Evolutionary conservation across 2,113 vertebrate species (phyloP).

Genomic region (Dryoscopus gambensis): DNA sequence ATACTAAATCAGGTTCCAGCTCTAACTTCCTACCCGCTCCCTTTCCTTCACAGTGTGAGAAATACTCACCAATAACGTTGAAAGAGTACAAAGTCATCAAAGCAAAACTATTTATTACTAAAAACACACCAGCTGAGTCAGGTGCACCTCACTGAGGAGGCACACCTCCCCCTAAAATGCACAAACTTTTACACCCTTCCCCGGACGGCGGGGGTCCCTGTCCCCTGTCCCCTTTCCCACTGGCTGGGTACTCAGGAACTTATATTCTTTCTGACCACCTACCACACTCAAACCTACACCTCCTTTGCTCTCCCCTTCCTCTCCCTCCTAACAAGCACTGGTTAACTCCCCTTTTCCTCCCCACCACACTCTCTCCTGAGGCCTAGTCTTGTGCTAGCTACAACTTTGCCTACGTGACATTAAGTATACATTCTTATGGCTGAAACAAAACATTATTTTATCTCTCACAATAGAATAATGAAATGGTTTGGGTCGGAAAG

Average conservation of each 20-base stretch:
- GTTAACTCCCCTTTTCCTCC: background rate
- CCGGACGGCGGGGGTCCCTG: accelerated
- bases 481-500: background rate
- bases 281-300: background rate
- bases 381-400: background rate
- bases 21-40: background rate
- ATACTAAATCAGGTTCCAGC: background rate
- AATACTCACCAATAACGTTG: background rate
- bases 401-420: background rate
- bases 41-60: background rate
- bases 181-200: background rate
- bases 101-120: background rate
- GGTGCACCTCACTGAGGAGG: background rate
- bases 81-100: background rate
- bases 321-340: background rate
- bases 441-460: background rate
- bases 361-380: background rate
- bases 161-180: background rate
- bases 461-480: background rate
- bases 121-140: background rate
- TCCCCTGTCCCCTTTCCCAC: background rate
- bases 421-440: background rate
- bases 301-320: background rate
- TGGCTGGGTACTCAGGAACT: background rate
- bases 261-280: background rate